These are phyloP conservation scores for Adelphocoris suturalis DNA, from an alignment of 2,888 invertebrate species.

Conservation along the genomic window DNA sequence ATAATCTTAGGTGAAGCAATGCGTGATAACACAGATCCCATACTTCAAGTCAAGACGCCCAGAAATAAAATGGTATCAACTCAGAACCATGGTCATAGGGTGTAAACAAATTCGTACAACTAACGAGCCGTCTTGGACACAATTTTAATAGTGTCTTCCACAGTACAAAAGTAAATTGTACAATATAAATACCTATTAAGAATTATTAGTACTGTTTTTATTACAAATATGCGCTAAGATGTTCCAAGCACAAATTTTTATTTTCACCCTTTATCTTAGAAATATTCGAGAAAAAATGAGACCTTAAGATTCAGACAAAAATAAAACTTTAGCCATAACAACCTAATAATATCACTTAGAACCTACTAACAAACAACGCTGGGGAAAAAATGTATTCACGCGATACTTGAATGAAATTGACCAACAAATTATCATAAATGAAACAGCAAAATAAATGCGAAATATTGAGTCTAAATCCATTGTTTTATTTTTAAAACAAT, in stretches of 20 bases:
- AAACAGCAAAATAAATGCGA: conserved; percentile 27
- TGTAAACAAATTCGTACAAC: neutral
- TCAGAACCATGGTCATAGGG: neutral
- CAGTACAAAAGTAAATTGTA: conserved; percentile 70
- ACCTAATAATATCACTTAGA: conserved; percentile 69
- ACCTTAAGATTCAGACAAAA: conserved; percentile 64
- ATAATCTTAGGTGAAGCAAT: too few species aligned
- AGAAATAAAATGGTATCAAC: too few species aligned
- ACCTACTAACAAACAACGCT: conserved; percentile 57
- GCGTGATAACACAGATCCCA: too few species aligned
- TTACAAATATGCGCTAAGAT: conserved; percentile 34
- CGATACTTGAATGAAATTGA: conserved; percentile 29
- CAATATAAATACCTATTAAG: conserved; percentile 64
- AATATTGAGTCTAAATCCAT: conserved; percentile 21
- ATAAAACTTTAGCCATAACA: conserved; percentile 61
- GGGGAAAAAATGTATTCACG: conserved; percentile 29
- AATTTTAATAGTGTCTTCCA: conserved; percentile 55
- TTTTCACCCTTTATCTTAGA: conserved; percentile 55
- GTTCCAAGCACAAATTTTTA: conserved; percentile 31
- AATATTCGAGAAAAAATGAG: conserved; percentile 62
- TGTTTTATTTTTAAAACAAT: conserved; percentile 34
- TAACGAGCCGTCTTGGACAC: conserved; percentile 53
- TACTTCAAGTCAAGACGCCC: too few species aligned
- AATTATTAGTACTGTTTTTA: conserved; percentile 55
- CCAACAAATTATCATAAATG: neutral